Evolutionary conservation across 1,140 invertebrate genomes (phyloP).

Genomic region (Dendroctonus valens): DNA sequence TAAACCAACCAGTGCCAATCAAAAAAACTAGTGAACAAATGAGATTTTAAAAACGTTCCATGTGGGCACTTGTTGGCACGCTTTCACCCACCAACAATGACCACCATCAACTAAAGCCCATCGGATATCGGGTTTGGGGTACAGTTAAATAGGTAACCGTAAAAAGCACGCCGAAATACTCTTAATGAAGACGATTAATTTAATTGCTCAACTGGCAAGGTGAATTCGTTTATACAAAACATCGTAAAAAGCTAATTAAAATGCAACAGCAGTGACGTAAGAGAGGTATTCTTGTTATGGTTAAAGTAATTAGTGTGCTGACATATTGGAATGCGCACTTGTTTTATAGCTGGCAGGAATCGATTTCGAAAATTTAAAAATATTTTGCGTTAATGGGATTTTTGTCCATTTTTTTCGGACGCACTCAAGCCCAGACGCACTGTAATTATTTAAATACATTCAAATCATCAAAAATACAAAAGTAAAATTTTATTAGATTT

Average conservation of each 20-base stretch:
- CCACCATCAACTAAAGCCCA: too few species aligned
- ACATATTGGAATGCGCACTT: not conserved
- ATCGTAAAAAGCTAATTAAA: constrained; percentile 21
- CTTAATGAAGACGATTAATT: constrained; percentile 1
- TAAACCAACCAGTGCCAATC: constrained; percentile 1
- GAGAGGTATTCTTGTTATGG: constrained; percentile 18
- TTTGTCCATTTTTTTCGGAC: too few species aligned
- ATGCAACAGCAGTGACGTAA: constrained; percentile 18
- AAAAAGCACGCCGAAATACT: constrained; percentile 21
- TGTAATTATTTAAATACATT: too few species aligned
- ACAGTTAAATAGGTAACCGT: constrained; percentile 12
- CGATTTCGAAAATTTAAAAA: too few species aligned
- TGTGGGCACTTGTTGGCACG: too few species aligned
- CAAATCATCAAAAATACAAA: too few species aligned
- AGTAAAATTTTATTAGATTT: too few species aligned
- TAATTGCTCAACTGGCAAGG: constrained; percentile 1
- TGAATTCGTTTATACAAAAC: constrained; percentile 8
- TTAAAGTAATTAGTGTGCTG: not conserved
- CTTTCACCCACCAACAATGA: too few species aligned
- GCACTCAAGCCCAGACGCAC: too few species aligned
- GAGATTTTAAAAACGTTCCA: too few species aligned
- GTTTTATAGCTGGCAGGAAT: not conserved
- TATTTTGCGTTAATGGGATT: too few species aligned
- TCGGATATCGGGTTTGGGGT: not conserved
- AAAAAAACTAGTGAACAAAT: not conserved